Percentiles rank a stretch among this genome's conserved stretches.
These are phyloP conservation scores for Notothenia coriiceps DNA, from an alignment of 2,113 vertebrate genomes.

Conservation along the genomic window DNA sequence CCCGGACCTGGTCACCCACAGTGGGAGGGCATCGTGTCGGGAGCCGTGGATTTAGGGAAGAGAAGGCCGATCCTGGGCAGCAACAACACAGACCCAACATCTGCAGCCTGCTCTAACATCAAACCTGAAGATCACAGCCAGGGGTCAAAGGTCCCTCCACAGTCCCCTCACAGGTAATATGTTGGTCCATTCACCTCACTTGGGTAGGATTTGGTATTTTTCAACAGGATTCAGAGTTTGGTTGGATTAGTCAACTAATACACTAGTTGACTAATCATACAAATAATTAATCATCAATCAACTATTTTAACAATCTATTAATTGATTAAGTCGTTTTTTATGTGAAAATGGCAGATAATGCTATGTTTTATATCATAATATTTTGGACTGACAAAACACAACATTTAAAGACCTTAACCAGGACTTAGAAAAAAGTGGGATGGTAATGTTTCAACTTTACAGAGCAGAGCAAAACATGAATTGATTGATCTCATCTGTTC, in stretches of 20 bases:
- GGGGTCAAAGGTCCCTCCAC: conserved; percentile 54
- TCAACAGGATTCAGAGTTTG: not conserved
- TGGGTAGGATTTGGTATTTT: not conserved
- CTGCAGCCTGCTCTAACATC: conserved; percentile 32
- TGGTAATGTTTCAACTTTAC: too few relatives aligned
- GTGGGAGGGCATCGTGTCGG: conserved; percentile 64
- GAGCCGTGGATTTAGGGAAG: conserved; percentile 60
- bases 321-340: too few relatives aligned
- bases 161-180: conserved; percentile 65
- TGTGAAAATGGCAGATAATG: too few relatives aligned
- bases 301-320: too few relatives aligned
- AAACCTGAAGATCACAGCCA: conserved; percentile 55
- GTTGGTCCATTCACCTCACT: not conserved
- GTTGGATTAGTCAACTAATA: not conserved
- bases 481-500: not conserved
- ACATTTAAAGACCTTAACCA: too few relatives aligned
- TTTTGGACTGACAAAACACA: too few relatives aligned
- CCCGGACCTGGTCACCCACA: conserved; percentile 61
- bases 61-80: conserved; percentile 41
- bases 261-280: too few relatives aligned
- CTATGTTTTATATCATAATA: too few relatives aligned
- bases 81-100: conserved; percentile 23
- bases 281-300: too few relatives aligned
- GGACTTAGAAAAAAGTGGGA: too few relatives aligned
- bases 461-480: too few relatives aligned